phyloP scores from a whole-genome alignment of 2,797 vertebrate genomes.

The Siniperca undulata region DNA sequence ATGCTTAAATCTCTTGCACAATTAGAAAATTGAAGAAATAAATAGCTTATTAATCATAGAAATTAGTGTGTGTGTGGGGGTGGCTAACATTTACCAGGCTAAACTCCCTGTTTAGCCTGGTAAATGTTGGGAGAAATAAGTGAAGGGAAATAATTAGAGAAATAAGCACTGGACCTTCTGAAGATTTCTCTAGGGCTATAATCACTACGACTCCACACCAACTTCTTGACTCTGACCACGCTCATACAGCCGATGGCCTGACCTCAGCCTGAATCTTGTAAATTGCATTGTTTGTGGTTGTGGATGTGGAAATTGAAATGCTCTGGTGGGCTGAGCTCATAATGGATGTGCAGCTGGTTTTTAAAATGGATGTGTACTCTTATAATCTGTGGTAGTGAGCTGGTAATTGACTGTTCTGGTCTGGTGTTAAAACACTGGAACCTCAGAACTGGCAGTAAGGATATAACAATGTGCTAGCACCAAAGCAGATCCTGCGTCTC shows the following conservation, averaged over 20 bases:
- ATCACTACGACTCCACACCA: background rate
- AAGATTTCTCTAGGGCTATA: background rate
- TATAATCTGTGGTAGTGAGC: background rate
- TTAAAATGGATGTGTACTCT: slow-evolving; percentile 8
- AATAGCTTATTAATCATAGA: background rate
- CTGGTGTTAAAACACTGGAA: background rate
- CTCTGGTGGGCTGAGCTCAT: slow-evolving; percentile 24
- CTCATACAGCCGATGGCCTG: background rate
- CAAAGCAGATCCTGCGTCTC: background rate
- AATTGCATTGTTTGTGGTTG: slow-evolving; percentile 15
- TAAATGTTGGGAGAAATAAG: background rate
- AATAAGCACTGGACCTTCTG: background rate
- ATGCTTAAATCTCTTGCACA: background rate
- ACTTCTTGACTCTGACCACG: background rate
- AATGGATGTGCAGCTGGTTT: slow-evolving; percentile 37
- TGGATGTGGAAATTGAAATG: slow-evolving; percentile 35
- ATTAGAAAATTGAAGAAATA: background rate
- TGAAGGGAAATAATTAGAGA: background rate
- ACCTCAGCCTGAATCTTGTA: background rate
- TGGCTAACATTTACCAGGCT: no score
- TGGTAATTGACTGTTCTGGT: slow-evolving; percentile 7
- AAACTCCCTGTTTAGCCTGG: background rate
- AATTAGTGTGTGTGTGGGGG: no score
- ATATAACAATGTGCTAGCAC: background rate
- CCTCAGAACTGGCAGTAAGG: background rate